Conservation (phyloP, 2,113 vertebrate genomes). For the Onychostoma macrolepis region DNA sequence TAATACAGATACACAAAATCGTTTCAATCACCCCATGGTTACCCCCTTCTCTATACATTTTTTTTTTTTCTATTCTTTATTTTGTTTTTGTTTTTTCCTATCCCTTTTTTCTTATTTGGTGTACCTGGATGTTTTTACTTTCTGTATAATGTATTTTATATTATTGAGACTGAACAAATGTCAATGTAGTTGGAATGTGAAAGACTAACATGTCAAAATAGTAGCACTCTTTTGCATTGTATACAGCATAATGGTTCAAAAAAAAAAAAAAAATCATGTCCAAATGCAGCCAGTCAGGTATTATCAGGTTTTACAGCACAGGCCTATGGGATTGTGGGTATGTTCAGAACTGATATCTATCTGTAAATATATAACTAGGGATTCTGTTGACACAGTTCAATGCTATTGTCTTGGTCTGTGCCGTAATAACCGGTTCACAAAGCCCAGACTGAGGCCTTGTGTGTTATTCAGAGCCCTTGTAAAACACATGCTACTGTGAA, state of each 20-base stretch:
- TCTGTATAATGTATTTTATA: too few species aligned
- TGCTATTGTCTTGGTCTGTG: conserved; percentile 12
- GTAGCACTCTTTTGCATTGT: too few species aligned
- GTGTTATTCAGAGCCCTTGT: conserved; percentile 2
- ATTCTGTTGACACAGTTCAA: conserved; percentile 38
- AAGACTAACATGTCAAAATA: too few species aligned
- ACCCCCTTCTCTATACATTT: too few species aligned
- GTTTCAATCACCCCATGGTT: too few species aligned
- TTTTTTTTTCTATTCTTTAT: too few species aligned
- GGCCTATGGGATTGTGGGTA: not conserved
- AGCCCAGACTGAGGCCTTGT: not conserved
- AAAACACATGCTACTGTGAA: not conserved
- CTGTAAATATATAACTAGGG: conserved; percentile 47
- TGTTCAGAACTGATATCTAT: conserved; percentile 34
- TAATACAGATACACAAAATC: not conserved
- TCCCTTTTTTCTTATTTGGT: too few species aligned
- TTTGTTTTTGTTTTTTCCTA: too few species aligned
- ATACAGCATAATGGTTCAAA: too few species aligned
- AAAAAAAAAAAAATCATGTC: not conserved
- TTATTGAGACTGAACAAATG: too few species aligned
- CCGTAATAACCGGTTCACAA: not conserved
- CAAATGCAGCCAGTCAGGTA: not conserved
- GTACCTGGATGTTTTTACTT: too few species aligned
- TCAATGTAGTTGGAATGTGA: too few species aligned
- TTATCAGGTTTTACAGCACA: conserved; percentile 29